A percentile compares a stretch with the other conserved stretches of the same genome.
These are phyloP conservation scores for Psittacula derbiana DNA, from an alignment of 2,797 vertebrate genomes.

Conservation along the genomic window DNA sequence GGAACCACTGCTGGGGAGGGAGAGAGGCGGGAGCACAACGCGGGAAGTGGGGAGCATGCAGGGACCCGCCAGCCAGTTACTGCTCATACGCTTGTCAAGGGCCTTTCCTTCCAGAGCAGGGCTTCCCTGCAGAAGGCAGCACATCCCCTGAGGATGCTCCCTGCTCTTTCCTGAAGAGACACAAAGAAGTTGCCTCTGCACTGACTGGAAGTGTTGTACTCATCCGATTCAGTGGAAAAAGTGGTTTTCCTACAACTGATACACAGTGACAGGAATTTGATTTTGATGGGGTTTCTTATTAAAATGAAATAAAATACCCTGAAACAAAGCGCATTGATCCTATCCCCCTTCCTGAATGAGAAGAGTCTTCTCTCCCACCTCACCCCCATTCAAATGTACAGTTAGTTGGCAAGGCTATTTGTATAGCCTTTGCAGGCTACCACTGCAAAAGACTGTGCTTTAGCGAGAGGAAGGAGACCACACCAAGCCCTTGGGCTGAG, in stretches of 20 bases:
- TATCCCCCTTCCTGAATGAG: accelerated
- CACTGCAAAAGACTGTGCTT: background rate
- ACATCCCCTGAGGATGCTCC: background rate
- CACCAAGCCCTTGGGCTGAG: background rate
- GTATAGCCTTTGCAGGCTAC: background rate
- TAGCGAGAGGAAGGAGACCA: background rate
- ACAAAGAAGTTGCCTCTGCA: background rate
- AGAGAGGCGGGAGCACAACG: background rate
- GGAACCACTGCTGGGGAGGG: background rate
- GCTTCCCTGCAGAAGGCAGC: background rate
- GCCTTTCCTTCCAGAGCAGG: background rate
- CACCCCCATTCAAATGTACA: background rate
- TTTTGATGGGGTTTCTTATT: background rate
- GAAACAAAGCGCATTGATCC: background rate
- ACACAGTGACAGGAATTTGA: background rate
- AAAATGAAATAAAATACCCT: background rate
- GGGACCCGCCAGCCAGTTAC: background rate
- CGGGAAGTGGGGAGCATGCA: background rate
- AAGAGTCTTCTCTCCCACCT: background rate
- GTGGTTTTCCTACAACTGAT: background rate
- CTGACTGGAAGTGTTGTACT: accelerated
- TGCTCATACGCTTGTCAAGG: accelerated
- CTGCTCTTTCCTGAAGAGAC: background rate
- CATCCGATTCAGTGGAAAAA: too few relatives aligned
- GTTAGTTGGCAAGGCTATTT: background rate